phyloP scores from a whole-genome alignment of 2,888 invertebrate species.

The Choristoneura rosaceana region DNA sequence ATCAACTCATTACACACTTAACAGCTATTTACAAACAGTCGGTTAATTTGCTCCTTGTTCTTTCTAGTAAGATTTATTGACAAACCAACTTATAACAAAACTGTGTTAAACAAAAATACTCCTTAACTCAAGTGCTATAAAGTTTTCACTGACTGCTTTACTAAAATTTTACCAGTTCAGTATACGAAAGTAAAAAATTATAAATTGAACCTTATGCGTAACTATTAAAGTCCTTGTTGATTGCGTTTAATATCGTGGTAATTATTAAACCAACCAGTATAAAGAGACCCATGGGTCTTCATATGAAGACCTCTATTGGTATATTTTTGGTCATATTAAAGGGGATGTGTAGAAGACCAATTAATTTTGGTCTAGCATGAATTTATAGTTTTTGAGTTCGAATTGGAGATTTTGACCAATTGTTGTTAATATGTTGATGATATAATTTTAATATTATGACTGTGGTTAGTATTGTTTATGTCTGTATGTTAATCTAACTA shows the following conservation, averaged over 20 bases:
- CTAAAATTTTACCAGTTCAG: not conserved
- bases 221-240: not conserved
- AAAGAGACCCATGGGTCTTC: constrained; percentile 34
- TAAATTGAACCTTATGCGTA: constrained; percentile 1
- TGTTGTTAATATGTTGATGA: constrained; percentile 34
- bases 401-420: constrained; percentile 26
- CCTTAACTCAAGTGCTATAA: not conserved
- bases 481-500: constrained; percentile 13
- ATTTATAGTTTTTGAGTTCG: constrained; percentile 38
- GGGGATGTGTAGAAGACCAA: constrained; percentile 8
- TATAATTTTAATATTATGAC: constrained; percentile 16
- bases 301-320: constrained; percentile 37
- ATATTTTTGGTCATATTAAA: constrained; percentile 5
- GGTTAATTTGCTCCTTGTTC: constrained; percentile 44
- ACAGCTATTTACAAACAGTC: constrained; percentile 45
- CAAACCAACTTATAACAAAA: constrained; percentile 5
- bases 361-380: constrained; percentile 17
- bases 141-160: not conserved
- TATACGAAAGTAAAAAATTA: not conserved
- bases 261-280: constrained; percentile 8
- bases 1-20: constrained; percentile 51
- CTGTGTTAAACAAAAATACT: not conserved
- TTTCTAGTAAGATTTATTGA: constrained; percentile 36
- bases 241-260: not conserved
- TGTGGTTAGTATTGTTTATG: constrained; percentile 4